These are phyloP conservation scores for Heliconius sara DNA, from an alignment of 2,888 invertebrate species.

Conservation along the genomic window DNA sequence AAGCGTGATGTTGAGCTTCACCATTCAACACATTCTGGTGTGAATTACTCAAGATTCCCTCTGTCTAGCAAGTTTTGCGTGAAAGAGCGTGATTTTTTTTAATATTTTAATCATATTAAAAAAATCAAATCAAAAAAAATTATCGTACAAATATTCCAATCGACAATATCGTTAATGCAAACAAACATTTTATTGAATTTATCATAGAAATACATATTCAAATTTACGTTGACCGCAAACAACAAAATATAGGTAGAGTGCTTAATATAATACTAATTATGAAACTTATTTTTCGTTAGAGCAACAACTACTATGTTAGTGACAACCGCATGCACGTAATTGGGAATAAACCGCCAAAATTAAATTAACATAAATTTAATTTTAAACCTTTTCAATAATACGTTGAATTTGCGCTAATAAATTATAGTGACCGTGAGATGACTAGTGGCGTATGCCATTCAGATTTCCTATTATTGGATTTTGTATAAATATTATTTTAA, in stretches of 20 bases:
- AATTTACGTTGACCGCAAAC: constrained; percentile 3
- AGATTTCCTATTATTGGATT: constrained; percentile 6
- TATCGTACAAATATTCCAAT: too few species aligned
- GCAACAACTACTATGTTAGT: constrained; percentile 24
- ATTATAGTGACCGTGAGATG: constrained; percentile 16
- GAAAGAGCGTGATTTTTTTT: background rate
- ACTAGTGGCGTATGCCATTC: constrained; percentile 17
- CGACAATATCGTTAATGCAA: background rate
- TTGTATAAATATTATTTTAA: constrained; percentile 3
- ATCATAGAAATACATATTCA: constrained; percentile 12
- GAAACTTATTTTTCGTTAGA: constrained; percentile 19
- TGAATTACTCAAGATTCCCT: too few species aligned
- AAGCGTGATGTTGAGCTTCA: too few species aligned
- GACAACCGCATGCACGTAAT: constrained; percentile 30
- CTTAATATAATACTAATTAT: constrained; percentile 19
- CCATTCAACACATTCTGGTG: too few species aligned
- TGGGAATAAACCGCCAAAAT: constrained; percentile 36
- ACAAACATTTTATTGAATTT: background rate
- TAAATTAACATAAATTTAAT: constrained; percentile 38
- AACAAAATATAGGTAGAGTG: background rate
- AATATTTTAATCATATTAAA: background rate
- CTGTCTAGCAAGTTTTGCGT: too few species aligned
- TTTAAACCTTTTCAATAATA: constrained; percentile 34
- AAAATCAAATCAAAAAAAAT: too few species aligned
- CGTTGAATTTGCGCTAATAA: constrained; percentile 8